These are phyloP conservation scores for Lepus americanus DNA, from an alignment of 2,113 vertebrate genomes.

Conservation along the genomic window DNA sequence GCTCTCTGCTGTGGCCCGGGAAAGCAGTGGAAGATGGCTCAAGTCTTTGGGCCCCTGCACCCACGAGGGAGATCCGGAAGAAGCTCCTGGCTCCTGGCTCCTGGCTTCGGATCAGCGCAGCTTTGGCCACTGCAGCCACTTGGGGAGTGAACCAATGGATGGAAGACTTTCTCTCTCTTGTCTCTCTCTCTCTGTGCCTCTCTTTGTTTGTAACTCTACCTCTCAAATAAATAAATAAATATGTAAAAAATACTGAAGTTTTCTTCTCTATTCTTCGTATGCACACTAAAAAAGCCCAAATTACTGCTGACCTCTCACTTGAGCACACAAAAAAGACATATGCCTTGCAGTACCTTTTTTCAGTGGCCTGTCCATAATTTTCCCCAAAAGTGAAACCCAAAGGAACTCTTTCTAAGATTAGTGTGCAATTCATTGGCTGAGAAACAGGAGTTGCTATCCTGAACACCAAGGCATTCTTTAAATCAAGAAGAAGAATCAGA, in stretches of 20 bases:
- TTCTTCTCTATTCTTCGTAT: background rate
- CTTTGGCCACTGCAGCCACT: too few species aligned
- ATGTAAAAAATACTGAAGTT: background rate
- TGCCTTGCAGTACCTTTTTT: background rate
- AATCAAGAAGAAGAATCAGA: background rate
- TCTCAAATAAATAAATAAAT: too few species aligned
- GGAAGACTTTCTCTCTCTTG: too few species aligned
- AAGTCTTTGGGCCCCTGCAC: too few species aligned
- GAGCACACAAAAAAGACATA: fast-evolving
- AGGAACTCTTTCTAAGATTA: conserved; percentile 40
- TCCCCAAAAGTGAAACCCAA: conserved; percentile 10
- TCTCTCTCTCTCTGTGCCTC: too few species aligned
- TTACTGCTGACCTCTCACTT: background rate
- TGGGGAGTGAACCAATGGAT: too few species aligned
- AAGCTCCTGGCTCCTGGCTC: too few species aligned
- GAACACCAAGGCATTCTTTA: conserved; percentile 40
- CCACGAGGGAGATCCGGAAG: too few species aligned
- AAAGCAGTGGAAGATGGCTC: too few species aligned
- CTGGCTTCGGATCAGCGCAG: too few species aligned
- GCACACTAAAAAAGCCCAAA: background rate
- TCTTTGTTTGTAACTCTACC: too few species aligned
- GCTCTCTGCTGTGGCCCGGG: too few species aligned
- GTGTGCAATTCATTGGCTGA: background rate
- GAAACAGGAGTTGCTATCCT: conserved; percentile 29
- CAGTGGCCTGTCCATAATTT: conserved; percentile 31